Conservation (phyloP, 2,797 vertebrate genomes). For the Petrocephalus sullivani region DNA sequence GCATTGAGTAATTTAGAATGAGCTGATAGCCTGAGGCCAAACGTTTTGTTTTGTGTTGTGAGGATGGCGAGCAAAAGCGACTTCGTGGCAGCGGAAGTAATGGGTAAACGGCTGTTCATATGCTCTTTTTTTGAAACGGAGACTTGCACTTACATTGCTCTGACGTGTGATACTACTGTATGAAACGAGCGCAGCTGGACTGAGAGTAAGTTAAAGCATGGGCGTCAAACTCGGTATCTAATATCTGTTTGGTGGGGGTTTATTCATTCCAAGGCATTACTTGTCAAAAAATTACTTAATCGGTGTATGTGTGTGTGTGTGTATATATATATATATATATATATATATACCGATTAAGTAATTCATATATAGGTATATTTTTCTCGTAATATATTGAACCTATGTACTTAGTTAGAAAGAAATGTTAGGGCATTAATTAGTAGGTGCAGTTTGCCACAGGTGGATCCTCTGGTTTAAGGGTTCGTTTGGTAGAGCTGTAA, state of each 20-base stretch:
- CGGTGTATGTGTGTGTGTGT: too few relatives aligned
- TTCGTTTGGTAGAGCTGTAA: not conserved
- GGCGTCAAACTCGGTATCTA: not conserved
- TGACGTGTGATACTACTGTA: slow-evolving; percentile 10
- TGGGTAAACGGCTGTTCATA: not conserved
- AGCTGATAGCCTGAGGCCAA: not conserved
- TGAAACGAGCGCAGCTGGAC: not conserved
- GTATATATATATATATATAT: too few relatives aligned
- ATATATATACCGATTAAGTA: too few relatives aligned
- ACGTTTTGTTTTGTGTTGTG: not conserved
- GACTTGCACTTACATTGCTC: slow-evolving; percentile 2
- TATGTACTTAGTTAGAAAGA: not conserved
- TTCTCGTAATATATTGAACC: too few relatives aligned
- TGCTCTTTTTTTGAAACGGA: not conserved
- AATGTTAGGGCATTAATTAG: not conserved
- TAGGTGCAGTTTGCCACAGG: not conserved
- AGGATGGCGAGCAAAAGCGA: not conserved
- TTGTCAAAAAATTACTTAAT: not conserved
- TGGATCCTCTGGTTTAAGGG: not conserved
- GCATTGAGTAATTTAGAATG: not conserved
- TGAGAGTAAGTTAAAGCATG: not conserved
- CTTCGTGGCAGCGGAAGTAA: not conserved
- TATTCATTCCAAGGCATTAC: not conserved
- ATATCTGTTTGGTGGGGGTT: not conserved
- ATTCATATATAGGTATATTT: too few relatives aligned